A percentile compares a stretch with the other conserved stretches of the same genome.
These are phyloP conservation scores for Pungitius pungitius DNA, from an alignment of 2,113 vertebrate genomes.

Conservation along the genomic window DNA sequence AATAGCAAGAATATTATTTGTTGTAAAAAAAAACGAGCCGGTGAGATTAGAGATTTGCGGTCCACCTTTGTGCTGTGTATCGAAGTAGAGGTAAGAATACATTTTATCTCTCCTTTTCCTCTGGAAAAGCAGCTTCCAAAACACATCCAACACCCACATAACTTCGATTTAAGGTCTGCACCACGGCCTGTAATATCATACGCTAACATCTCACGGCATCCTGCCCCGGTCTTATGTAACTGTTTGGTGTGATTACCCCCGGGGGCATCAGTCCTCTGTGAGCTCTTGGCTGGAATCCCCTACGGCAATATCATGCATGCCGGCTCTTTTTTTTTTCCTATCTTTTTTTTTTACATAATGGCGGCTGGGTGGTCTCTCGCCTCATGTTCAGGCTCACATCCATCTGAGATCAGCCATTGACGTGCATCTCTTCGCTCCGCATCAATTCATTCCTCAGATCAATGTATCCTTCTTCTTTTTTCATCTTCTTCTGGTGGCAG, in stretches of 20 bases:
- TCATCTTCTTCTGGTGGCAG: conserved; percentile 60
- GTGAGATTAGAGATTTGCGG: conserved; percentile 43
- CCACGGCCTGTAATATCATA: conserved; percentile 54
- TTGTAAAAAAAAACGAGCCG: conserved; percentile 57
- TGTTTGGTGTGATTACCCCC: conserved; percentile 35
- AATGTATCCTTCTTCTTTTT: conserved; percentile 54
- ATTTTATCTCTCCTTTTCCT: conserved; percentile 55
- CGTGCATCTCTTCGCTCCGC: conserved; percentile 29
- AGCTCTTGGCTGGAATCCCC: conserved; percentile 17
- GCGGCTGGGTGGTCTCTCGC: conserved; percentile 30
- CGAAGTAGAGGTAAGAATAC: conserved; percentile 40
- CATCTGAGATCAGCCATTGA: background rate
- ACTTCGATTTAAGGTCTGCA: conserved; percentile 59
- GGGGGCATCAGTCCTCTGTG: conserved; percentile 14
- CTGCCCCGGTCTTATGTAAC: conserved; percentile 28
- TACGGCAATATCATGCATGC: conserved; percentile 22
- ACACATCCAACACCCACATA: conserved; percentile 74
- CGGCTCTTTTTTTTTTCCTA: conserved; percentile 10
- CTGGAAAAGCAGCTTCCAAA: conserved; percentile 64
- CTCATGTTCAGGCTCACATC: conserved; percentile 1
- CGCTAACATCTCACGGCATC: conserved; percentile 50
- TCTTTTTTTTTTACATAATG: background rate
- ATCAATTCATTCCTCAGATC: conserved; percentile 56
- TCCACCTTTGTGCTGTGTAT: conserved; percentile 60
- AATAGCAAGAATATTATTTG: conserved; percentile 29